These are phyloP conservation scores for Pentamera pediparva DNA, from an alignment of 53 echinoderm and acorn worm genomes.

Conservation along the genomic window DNA sequence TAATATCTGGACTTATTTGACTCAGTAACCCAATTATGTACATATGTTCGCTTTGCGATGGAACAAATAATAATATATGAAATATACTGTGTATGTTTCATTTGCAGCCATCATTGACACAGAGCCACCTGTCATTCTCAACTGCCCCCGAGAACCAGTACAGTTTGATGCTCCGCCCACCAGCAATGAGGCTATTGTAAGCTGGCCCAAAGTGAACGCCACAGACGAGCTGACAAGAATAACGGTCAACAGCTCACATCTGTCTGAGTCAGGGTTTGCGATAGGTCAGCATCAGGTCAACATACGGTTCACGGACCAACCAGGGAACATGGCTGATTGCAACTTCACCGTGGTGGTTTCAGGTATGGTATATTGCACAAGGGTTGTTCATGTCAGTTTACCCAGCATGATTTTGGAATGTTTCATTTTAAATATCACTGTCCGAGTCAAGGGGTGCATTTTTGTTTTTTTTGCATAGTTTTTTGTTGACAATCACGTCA, in stretches of 20 bases:
- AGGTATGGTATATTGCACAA: background rate
- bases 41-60: too few species aligned
- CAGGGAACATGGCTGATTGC: conserved; percentile 1
- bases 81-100: background rate
- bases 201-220: background rate
- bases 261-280: conserved; percentile 8
- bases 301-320: background rate
- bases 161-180: background rate
- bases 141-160: background rate
- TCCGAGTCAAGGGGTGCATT: too few species aligned
- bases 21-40: too few species aligned
- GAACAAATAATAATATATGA: too few species aligned
- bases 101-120: conserved; percentile 14
- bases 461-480: too few species aligned
- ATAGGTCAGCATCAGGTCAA: conserved; percentile 10
- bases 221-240: background rate
- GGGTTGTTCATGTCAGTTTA: too few species aligned
- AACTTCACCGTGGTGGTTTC: conserved; percentile 8
- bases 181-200: background rate
- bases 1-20: too few species aligned
- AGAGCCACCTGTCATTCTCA: background rate
- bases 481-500: too few species aligned
- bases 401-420: too few species aligned
- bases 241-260: background rate
- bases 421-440: too few species aligned